These are phyloP conservation scores for Gerris lacustris DNA, from an alignment of 2,888 invertebrate species.

Conservation along the genomic window DNA sequence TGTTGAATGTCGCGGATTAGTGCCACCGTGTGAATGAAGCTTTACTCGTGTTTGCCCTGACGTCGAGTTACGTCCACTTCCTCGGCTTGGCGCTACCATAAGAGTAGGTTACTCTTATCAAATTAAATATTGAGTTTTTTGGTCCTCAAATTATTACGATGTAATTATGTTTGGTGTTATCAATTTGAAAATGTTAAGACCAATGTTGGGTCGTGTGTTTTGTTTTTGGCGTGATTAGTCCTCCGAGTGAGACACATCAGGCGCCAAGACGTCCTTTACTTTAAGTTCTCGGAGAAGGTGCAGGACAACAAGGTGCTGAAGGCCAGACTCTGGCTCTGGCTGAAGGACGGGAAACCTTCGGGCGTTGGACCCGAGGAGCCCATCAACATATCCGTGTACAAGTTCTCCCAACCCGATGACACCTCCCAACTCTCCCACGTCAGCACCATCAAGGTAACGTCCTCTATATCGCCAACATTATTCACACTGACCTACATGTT, in stretches of 20 bases:
- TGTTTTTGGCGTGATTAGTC: slow-evolving; percentile 40
- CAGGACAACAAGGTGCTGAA: slow-evolving; percentile 55
- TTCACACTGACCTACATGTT: background rate
- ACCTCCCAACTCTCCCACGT: slow-evolving; percentile 17
- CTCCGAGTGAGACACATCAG: slow-evolving; percentile 54
- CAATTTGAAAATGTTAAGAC: background rate
- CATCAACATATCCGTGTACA: slow-evolving; percentile 36
- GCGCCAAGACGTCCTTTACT: slow-evolving; percentile 55
- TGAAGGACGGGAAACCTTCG: slow-evolving; percentile 41
- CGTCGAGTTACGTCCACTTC: too few relatives aligned
- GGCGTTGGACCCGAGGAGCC: slow-evolving; percentile 36
- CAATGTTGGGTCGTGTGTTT: background rate
- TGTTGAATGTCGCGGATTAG: too few relatives aligned
- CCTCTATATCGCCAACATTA: background rate
- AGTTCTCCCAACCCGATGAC: slow-evolving; percentile 32
- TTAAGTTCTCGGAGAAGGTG: slow-evolving; percentile 57
- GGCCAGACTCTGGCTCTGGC: slow-evolving; percentile 53
- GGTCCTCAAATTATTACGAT: background rate
- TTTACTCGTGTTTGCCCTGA: too few relatives aligned
- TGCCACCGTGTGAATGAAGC: too few relatives aligned
- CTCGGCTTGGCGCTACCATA: too few relatives aligned
- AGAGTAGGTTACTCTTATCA: too few relatives aligned
- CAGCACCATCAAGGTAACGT: slow-evolving; percentile 19
- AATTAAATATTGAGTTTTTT: too few relatives aligned
- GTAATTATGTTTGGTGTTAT: background rate